Base-by-base conservation (phyloP, 1,140 invertebrate species). In the Meloidogyne floridensis region DNA sequence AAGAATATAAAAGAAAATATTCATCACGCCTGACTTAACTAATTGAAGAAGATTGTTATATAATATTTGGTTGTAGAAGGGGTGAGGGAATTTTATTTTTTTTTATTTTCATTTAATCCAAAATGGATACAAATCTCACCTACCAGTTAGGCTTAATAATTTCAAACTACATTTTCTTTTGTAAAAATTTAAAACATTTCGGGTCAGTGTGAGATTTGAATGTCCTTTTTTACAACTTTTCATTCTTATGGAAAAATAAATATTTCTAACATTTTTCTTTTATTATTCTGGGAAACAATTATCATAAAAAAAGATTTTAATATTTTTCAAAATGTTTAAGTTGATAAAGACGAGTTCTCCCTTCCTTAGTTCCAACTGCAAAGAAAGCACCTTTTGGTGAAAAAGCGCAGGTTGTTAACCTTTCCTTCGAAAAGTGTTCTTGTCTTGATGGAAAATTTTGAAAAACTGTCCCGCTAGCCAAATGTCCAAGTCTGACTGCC, bases 401-500 rank as follows among this genome's bases (percentile, higher is more conserved):
- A 70, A 85, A 83, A 11, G 83, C 82, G 42, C 59, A 78, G 13
- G 18, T 71, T 8, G 70, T 81, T 18, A 80, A 43, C 3, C 53
- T 54, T 69, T 85, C 80, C 51, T 73, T 69, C n/a, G 71, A 43
- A 15, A 87, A 74, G 77, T 84, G 81, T 76, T 86, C 85, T 56
- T 86, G 82, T 32, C 79, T 84, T 2, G 84, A 47, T 1, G 85
- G 85, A 56, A 87, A 86, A 75, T 86, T 86, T 47, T 83, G 85
- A 80, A 82, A 86, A 9, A 86, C 85, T 7, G 77, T 81, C 43
- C 85, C 85, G 47, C 77, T 77, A 7, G 69, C 69, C 53, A 73
- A 72, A 65, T 86, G 85, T 7, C 79, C 42, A 20, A 86, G 32
- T 51, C 86, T 74, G 43, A 73, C 76, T 15, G 86, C 9, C 85